Base-by-base conservation (phyloP, 2,113 vertebrate species). In the Ictalurus punctatus region DNA sequence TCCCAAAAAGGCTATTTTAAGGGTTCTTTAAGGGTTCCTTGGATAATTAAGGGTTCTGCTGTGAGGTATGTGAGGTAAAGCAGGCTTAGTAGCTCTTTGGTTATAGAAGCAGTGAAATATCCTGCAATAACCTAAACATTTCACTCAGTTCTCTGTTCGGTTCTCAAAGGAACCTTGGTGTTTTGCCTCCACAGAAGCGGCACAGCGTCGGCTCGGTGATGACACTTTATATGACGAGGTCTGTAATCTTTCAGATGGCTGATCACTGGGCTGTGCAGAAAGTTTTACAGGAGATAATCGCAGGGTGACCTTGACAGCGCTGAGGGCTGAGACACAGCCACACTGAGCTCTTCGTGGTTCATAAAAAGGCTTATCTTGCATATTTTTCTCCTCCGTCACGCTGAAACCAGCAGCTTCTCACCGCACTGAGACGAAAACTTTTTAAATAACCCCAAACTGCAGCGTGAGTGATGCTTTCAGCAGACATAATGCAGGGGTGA, bases 191-290 rank as follows among this genome's bases (percentile, higher is more conserved):
- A 25, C 54, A 86, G 74, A 87, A 86, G 37, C 52, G 40, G 80
- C 74, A 85, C 25, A 27, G 88, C n/a, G 63, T 87, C 16, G 30
- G 71, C 67, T 25, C n/a, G 88, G 86, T 59, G 30, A 78, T 83
- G 65, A 89, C 88, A 85, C 90, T 90, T 79, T 86, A n/a, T 83
- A 59, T 82, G 87, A 91, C 83, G 86, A 88, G 84, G 91, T 88
- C 74, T 91, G 84, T 82, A 90, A 90, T 91, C 83, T 78, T 80
- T 61, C 34, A 91, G 88, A 90, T 87, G 90, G 89, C 83, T 21
- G 61, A 67, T 85, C 90, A 89, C 87, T 90, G 86, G 78, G 84
- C 56, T 78, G 86, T 87, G 86, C 78, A 84, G 86, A 91, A 87
- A 91, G 61, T 89, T 87, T 80, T 67, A 52, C 84, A 27, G 23